Evolutionary conservation across 2,113 vertebrate species (phyloP), one percentile per base, ranked within the genome.

Genomic region (Oreochromis niloticus): DNA sequence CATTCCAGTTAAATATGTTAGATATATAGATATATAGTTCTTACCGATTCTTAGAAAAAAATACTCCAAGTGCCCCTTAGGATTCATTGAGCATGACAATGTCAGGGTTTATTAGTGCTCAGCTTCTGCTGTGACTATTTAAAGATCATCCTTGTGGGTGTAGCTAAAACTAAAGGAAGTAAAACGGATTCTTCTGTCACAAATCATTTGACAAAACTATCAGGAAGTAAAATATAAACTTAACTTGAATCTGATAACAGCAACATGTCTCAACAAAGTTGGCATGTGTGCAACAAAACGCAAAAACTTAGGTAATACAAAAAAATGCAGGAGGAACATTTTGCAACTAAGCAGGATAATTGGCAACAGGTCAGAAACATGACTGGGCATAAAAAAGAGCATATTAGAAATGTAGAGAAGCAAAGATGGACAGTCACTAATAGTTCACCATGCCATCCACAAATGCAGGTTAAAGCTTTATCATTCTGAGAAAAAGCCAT

Each of bases 231-330:
- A 75, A 75, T 50, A 6, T 50, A 75, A 75, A 75, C 5, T 36
- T 1, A 66, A 3, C 10, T 0, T 66, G 19, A 1, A 39, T 39
- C 4, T 46, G 22, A 30, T 27, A 17, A 8, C 39, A 46, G 8
- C 14, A 73, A 46, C 22, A 16, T 46, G 10, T 5, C 34, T 66
- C 61, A 66, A 39, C 61, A 66, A 66, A 66, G 61, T 66, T 66
- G n/a, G 3, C 6, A 19, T 66, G 17, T 12, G 34, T 39, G 34
- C 34, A 39, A 39, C 32, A 1, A 66, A 39, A 39, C 0, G 17
- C 17, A 36, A 63, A 63, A 36, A 36, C 32, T n/a, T n/a, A 66
- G 32, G 32, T 36, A 17, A 39, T 66, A 36, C 17, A 27, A 56
- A 3, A 66, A 63, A n/a, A 12, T n/a, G 0, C 0, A n/a, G 61